Evolutionary conservation across 2,113 vertebrate genomes (phyloP).

Genomic region (Rhipidura dahli): DNA sequence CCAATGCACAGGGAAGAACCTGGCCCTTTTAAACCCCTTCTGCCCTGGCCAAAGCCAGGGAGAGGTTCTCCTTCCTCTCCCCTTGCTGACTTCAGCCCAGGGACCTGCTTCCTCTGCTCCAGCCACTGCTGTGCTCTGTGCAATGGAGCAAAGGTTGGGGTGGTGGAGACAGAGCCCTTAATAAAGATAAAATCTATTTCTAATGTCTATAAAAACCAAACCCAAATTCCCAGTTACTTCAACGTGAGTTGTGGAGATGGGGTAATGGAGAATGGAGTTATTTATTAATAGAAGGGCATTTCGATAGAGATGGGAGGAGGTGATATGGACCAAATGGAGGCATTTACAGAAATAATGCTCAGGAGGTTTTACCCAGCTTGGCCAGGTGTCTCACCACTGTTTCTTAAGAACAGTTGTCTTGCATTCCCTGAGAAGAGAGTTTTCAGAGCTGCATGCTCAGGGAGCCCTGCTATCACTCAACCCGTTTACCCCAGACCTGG

Average conservation of each 20-base stretch:
- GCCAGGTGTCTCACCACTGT: not conserved
- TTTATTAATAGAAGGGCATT: constrained; percentile 75
- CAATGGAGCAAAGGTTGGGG: constrained; percentile 40
- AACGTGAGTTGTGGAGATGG: constrained; percentile 35
- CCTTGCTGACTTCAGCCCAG: not conserved
- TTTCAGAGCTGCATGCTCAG: not conserved
- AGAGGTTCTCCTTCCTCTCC: not conserved
- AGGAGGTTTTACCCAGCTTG: constrained; percentile 1
- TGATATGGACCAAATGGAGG: constrained; percentile 57
- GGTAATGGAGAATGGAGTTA: constrained; percentile 63
- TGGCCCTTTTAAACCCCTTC: not conserved
- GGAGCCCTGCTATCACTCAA: not conserved
- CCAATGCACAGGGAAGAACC: not conserved
- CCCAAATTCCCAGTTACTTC: constrained; percentile 65
- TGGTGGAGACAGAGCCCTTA: constrained; percentile 17
- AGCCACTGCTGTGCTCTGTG: not conserved
- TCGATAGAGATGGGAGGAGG: constrained; percentile 50
- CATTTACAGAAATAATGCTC: constrained; percentile 52
- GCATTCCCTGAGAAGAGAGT: not conserved
- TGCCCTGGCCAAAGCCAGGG: not conserved
- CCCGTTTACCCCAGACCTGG: not conserved
- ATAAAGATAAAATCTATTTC: constrained; percentile 71
- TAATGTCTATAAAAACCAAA: constrained; percentile 70
- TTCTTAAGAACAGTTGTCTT: not conserved
- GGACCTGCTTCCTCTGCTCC: not conserved